Base-by-base conservation (phyloP, 1,140 invertebrate genomes). In the Lanistes nyassanus region DNA sequence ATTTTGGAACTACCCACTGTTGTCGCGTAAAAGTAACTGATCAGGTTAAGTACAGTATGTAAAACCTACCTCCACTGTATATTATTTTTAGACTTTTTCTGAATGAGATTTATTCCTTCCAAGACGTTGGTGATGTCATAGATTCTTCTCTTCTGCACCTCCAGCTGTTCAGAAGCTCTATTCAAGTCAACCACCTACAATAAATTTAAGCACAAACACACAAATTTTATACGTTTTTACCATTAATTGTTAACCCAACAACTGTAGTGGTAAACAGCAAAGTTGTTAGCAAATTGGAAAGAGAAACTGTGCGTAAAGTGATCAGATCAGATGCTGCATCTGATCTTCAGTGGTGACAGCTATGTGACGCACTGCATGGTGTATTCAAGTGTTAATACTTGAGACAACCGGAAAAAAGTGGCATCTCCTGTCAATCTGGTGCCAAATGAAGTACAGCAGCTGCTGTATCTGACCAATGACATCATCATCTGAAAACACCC, bases 111-210 rank as follows among this genome's bases (percentile, higher is more conserved):
- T 88, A 99, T 98, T 69, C 98, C 98, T 91, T 99, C 98, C 76
- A 99, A 90, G 6, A 99, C 98, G 91, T 99, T 99, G 47, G 98
- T 99, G 82, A 99, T 99, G 89, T 99, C 98, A 90, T 99, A 99
- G 86, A 99, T 99, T 86, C 98, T 92, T 83, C 98, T 67, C 79
- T 87, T 99, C 89, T 99, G 98, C 0, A 99, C 98, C 81, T 96
- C 94, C 77, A 99, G 90, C 73, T 95, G 92, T 89, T 97, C 95
- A 0, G 97, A 97, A 31, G 98, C 97, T 94, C 94, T 86, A 88
- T 90, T 86, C 76, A 87, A 81, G 76, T 89, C 87, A 23, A 87
- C 80, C 51, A 87, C 85, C 85, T 87, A 77, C 3, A 74, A 82
- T 58, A n/a, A n/a, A n/a, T n/a, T 53, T 53, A 13, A 53, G 51